Conservation (phyloP, 1,140 invertebrate species). For the Drosophila jambulina region DNA sequence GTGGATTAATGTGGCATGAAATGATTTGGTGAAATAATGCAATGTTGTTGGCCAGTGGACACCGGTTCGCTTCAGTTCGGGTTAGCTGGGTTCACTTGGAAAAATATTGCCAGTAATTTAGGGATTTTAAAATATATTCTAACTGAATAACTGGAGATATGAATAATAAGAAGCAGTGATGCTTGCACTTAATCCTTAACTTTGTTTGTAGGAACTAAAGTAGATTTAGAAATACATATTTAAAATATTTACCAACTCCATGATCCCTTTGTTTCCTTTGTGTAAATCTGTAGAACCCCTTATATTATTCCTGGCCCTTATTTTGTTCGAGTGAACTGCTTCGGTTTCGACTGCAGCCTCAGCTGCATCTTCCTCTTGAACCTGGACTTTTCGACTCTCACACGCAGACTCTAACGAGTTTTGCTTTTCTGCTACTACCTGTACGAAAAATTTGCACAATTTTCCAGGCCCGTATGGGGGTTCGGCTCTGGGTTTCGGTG, state of each 20-base stretch:
- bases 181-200: too few relatives aligned
- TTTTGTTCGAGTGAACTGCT: conserved; percentile 27
- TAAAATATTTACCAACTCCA: neutral
- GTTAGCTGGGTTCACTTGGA: conserved; percentile 29
- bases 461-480: conserved; percentile 68
- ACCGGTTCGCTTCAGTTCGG: conserved; percentile 62
- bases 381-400: conserved; percentile 41
- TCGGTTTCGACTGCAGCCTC: conserved; percentile 13
- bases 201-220: too few relatives aligned
- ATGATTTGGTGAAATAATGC: conserved; percentile 83
- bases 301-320: neutral
- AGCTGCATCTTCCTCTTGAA: conserved; percentile 25
- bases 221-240: neutral
- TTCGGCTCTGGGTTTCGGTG: conserved; percentile 35
- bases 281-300: neutral
- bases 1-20: conserved; percentile 84
- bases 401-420: conserved; percentile 80
- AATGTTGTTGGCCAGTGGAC: conserved; percentile 57
- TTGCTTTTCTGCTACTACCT: conserved; percentile 69
- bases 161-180: neutral
- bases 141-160: too few relatives aligned
- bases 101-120: conserved; percentile 1
- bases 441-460: conserved; percentile 68
- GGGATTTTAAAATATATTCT: neutral
- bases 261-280: neutral